These are phyloP conservation scores for Stomatorhinus ivindoensis DNA, from an alignment of 2,113 vertebrate species.

Conservation along the genomic window DNA sequence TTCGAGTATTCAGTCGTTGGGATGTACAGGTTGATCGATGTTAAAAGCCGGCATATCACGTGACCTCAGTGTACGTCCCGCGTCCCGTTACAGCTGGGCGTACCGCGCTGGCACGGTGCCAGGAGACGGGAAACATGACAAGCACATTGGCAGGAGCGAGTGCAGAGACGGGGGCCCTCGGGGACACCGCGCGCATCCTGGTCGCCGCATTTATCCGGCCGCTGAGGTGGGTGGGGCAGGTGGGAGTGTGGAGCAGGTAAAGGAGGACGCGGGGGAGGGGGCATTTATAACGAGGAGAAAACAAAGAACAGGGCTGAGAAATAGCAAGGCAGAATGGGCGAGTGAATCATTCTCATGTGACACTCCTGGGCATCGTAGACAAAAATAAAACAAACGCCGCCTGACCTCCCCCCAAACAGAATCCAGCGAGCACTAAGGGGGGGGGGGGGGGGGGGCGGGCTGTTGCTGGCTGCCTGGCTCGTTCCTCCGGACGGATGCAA, in stretches of 20 bases:
- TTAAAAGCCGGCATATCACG: neutral
- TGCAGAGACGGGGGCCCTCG: neutral
- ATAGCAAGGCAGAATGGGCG: neutral
- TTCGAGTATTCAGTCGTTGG: neutral
- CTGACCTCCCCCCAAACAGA: neutral
- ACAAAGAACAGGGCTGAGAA: neutral
- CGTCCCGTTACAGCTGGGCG: neutral
- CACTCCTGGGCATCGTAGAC: neutral
- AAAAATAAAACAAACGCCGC: neutral
- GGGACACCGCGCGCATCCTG: neutral
- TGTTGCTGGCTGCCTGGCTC: no score
- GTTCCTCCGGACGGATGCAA: neutral
- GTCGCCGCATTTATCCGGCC: neutral
- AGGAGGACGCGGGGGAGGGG: neutral
- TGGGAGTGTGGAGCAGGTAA: neutral
- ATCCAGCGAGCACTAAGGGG: neutral
- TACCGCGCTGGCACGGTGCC: neutral
- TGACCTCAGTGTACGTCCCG: neutral
- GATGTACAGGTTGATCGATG: neutral
- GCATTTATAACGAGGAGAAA: neutral
- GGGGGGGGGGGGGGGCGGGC: neutral
- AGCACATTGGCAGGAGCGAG: neutral
- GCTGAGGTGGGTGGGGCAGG: neutral
- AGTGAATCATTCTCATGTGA: neutral
- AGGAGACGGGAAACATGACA: neutral